phyloP scores from a whole-genome alignment of 1,140 invertebrate species.

The Cyclina sinensis region DNA sequence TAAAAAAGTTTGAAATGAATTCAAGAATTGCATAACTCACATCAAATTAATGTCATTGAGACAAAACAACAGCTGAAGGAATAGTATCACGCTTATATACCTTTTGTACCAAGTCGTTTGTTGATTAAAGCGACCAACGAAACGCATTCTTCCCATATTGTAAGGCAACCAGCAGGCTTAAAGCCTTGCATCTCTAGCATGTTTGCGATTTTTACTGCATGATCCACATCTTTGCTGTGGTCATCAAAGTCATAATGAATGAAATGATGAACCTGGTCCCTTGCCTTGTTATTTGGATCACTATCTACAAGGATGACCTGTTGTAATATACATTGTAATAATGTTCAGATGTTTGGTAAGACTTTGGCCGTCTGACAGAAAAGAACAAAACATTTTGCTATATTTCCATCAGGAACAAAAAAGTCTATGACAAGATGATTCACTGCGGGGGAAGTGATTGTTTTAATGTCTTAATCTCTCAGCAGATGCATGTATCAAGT shows the following conservation, averaged over 20 bases:
- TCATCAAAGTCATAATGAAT: slow-evolving; percentile 62
- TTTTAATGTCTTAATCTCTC: neutral
- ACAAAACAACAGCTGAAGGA: too few relatives aligned
- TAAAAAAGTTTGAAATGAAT: too few relatives aligned
- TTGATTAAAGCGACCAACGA: slow-evolving; percentile 33
- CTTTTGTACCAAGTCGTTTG: slow-evolving; percentile 1
- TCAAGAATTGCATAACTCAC: too few relatives aligned
- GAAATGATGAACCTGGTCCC: slow-evolving; percentile 33
- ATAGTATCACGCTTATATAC: neutral
- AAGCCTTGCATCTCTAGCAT: slow-evolving; percentile 16
- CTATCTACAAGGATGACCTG: neutral
- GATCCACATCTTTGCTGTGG: slow-evolving; percentile 58
- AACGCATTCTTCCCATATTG: slow-evolving; percentile 63
- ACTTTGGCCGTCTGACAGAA: neutral
- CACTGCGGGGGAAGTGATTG: neutral
- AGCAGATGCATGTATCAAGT: too few relatives aligned
- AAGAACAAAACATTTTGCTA: neutral
- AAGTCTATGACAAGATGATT: neutral
- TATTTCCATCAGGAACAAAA: neutral
- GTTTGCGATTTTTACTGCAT: slow-evolving; percentile 49
- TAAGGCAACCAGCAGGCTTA: slow-evolving; percentile 53
- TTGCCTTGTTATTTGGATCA: slow-evolving; percentile 19
- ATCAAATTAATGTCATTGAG: too few relatives aligned
- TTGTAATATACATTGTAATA: neutral
- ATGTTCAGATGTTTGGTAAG: neutral